Percentiles rank a stretch among this genome's conserved stretches.
Conservation (phyloP, 2,888 invertebrate species). For the Acanthosepion pharaonis region DNA sequence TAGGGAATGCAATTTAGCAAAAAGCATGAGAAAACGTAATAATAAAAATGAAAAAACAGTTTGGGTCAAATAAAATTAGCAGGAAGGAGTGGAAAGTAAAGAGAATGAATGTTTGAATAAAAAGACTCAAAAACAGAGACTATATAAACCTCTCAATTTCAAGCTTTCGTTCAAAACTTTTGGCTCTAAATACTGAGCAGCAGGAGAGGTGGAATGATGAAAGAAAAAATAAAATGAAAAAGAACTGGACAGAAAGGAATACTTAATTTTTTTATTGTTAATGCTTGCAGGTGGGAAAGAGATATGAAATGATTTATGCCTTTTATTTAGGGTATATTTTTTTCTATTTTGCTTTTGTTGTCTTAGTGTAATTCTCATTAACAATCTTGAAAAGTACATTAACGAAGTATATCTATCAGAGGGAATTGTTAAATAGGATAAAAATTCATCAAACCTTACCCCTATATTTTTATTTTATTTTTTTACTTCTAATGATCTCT, state of each 20-base stretch:
- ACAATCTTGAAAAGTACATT: neutral
- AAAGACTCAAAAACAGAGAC: neutral
- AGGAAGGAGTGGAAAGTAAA: too few species aligned
- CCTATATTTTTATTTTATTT: too few species aligned
- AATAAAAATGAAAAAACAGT: too few species aligned
- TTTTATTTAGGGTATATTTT: neutral
- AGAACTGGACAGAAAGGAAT: too few species aligned
- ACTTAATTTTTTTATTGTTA: neutral
- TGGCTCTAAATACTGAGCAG: neutral
- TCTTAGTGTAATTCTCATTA: neutral
- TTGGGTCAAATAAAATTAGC: too few species aligned
- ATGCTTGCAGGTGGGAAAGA: neutral
- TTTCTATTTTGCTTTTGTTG: neutral
- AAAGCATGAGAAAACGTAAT: too few species aligned
- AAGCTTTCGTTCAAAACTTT: neutral
- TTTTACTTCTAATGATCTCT: neutral
- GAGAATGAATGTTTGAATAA: too few species aligned
- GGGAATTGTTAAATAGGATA: neutral
- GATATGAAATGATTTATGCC: neutral
- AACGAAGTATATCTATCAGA: neutral
- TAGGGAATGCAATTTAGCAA: too few species aligned
- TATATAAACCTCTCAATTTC: neutral
- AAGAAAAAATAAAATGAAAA: neutral
- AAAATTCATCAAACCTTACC: neutral
- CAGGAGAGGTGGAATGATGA: neutral